phyloP scores from a whole-genome alignment of 2,888 invertebrate species.

The Teleogryllus oceanicus region DNA sequence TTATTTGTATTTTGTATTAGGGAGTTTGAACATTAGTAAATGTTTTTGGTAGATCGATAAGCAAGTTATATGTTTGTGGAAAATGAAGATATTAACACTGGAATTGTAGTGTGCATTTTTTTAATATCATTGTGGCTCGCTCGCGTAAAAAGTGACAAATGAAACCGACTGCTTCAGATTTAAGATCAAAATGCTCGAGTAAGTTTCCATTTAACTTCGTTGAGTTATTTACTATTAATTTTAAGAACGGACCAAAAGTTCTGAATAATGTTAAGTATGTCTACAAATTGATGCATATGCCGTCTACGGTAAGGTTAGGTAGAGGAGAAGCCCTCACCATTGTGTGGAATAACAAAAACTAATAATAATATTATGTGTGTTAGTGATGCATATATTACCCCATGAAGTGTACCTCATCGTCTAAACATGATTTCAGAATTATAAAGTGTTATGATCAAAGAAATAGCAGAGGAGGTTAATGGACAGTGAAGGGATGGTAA shows the following conservation, averaged over 20 bases:
- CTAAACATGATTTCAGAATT: not conserved
- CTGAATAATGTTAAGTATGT: not conserved
- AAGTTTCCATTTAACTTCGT: not conserved
- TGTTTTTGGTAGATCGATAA: too few relatives aligned
- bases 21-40: not conserved
- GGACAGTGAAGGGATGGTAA: slow-evolving; percentile 36
- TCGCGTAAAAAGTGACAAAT: slow-evolving; percentile 34
- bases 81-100: not conserved
- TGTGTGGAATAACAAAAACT: not conserved
- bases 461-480: slow-evolving; percentile 33
- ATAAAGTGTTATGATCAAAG: slow-evolving; percentile 23
- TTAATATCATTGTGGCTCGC: slow-evolving; percentile 23
- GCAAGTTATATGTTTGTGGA: too few relatives aligned
- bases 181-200: slow-evolving; percentile 30
- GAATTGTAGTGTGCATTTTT: slow-evolving; percentile 22
- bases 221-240: not conserved
- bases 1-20: slow-evolving; percentile 21
- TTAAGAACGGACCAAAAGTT: not conserved
- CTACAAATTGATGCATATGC: not conserved
- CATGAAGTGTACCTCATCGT: not conserved
- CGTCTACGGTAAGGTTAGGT: slow-evolving; percentile 34
- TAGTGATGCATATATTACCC: not conserved
- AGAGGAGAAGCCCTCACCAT: not conserved
- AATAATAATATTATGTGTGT: not conserved
- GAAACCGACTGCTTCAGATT: slow-evolving; percentile 29